These are phyloP conservation scores for Tachina fera DNA, from an alignment of 2,888 invertebrate species.

Conservation along the genomic window DNA sequence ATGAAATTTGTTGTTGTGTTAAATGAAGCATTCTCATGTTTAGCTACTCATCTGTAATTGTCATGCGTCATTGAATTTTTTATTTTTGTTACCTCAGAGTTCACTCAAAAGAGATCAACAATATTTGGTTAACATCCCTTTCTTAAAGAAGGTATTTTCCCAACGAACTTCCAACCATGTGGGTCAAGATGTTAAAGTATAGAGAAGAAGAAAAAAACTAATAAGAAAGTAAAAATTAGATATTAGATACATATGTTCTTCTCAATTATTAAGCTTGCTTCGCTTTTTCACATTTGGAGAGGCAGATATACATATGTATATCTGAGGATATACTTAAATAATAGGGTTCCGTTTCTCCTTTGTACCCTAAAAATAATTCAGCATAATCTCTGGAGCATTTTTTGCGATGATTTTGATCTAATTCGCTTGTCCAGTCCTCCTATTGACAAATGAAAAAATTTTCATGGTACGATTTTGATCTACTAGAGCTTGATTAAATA, in stretches of 20 bases:
- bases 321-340: too few species aligned
- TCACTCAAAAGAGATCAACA: slow-evolving; percentile 61
- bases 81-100: slow-evolving; percentile 15
- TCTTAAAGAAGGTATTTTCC: slow-evolving; percentile 41
- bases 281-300: too few species aligned
- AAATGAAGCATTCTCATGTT: slow-evolving; percentile 53
- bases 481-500: too few species aligned
- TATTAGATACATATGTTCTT: not conserved
- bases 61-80: slow-evolving; percentile 62
- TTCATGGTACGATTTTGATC: too few species aligned
- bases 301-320: too few species aligned
- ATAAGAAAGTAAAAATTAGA: not conserved
- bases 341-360: too few species aligned
- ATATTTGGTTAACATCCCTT: slow-evolving; percentile 61
- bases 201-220: not conserved
- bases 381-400: too few species aligned
- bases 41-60: slow-evolving; percentile 44
- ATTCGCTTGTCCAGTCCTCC: too few species aligned
- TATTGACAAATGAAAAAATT: too few species aligned
- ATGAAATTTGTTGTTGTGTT: slow-evolving; percentile 10
- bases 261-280: too few species aligned
- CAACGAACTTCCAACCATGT: slow-evolving; percentile 49
- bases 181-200: slow-evolving; percentile 58
- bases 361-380: too few species aligned
- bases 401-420: too few species aligned